Evolutionary conservation across 2,113 vertebrate genomes (phyloP), one percentile per base, ranked within the genome.

Genomic region (Alces alces): DNA sequence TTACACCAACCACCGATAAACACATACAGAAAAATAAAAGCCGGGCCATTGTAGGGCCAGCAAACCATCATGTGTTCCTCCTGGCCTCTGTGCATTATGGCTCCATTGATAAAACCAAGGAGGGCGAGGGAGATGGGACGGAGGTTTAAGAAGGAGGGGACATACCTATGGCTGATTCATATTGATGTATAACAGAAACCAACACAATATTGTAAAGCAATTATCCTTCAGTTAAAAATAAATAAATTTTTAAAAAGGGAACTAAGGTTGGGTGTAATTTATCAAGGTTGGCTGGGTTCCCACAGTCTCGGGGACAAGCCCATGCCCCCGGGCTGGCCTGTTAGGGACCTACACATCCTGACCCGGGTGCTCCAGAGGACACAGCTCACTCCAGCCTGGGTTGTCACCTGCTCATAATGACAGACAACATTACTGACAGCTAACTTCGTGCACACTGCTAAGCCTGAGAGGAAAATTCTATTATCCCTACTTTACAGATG

Each of bases 51-150:
- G 0, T 0, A 23, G 73, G 60, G 25, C 30, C 28, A 4, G 13
- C 4, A 4, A 19, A 25, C 43, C 1, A 0, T 1, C 79, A 6
- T 13, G 50, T 13, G 47, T 28, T 57, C 89, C 70, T 45, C 57
- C 73, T 5, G 7, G 7, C 21, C 45, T 25, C 28, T 7, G 16
- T 11, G 13, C 0, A 0, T 23, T 1, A 9, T 0, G 2, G 23
- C 14, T 50, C 66, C 43, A 0, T 27, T 58, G 25, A 3, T 50
- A 39, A 45, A 60, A 28, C 36, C 33, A 5, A 2, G 70, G 36
- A 43, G 39, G 23, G 39, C 2, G 23, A 39, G 39, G 66, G n/a
- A 39, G 66, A 9, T 5, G 1, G 66, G 66, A 70, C 2, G 21
- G 3, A 14, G 70, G 70, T 25, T 76, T 23, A 43, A 21, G 23